phyloP scores from a whole-genome alignment of 2,888 invertebrate genomes.

The Drosophila robusta region DNA sequence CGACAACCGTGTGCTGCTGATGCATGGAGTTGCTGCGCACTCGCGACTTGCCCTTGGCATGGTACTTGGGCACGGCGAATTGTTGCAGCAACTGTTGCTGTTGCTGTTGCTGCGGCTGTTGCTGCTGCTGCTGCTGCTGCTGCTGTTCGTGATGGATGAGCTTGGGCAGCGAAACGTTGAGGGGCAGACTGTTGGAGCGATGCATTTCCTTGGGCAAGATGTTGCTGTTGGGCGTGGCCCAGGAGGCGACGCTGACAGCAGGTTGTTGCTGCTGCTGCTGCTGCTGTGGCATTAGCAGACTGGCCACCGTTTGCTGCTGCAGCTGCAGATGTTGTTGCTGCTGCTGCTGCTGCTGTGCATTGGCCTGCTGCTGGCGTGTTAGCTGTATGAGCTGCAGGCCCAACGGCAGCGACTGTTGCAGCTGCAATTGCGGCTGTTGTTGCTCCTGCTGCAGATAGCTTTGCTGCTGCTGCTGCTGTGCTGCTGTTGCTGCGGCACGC shows the following conservation, averaged over 20 bases:
- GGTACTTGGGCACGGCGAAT: conserved; percentile 84
- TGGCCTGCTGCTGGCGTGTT: conserved; percentile 69
- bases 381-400: conserved; percentile 64
- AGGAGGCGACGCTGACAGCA: conserved; percentile 65
- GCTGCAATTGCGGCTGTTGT: conserved; percentile 52
- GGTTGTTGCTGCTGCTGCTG: conserved; percentile 49
- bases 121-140: conserved; percentile 17
- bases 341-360: conserved; percentile 52
- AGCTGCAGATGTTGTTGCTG: conserved; percentile 66
- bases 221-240: conserved; percentile 61
- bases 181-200: conserved; percentile 88
- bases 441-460: conserved; percentile 70
- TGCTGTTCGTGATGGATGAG: conserved; percentile 69
- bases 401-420: conserved; percentile 68
- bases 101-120: conserved; percentile 1
- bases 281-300: conserved; percentile 55
- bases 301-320: conserved; percentile 65
- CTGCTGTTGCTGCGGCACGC: conserved; percentile 61
- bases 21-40: conserved; percentile 85
- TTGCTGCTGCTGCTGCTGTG: conserved; percentile 54
- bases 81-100: conserved; percentile 41
- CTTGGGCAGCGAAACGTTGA: conserved; percentile 86
- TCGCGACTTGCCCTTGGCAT: conserved; percentile 80
- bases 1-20: conserved; percentile 74
- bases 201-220: conserved; percentile 86